These are phyloP conservation scores for Peromyscus californicus DNA, from an alignment of 2,113 vertebrate genomes.

Conservation along the genomic window DNA sequence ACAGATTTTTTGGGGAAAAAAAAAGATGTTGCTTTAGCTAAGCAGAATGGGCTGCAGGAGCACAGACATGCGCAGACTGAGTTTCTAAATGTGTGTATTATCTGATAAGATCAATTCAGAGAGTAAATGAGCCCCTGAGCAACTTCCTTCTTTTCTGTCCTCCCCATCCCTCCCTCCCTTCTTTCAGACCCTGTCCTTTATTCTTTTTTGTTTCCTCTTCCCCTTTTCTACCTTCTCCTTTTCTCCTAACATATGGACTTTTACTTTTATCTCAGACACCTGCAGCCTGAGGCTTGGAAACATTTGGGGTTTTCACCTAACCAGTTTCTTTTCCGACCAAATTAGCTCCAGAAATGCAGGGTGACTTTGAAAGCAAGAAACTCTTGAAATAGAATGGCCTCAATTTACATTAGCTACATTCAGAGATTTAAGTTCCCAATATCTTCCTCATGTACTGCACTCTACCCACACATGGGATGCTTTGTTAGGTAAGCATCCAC, in stretches of 20 bases:
- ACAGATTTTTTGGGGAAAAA: slow-evolving; percentile 78
- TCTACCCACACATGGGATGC: not conserved
- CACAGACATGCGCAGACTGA: slow-evolving; percentile 79
- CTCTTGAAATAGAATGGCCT: slow-evolving; percentile 70
- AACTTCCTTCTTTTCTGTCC: slow-evolving; percentile 9
- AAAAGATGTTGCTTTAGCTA: slow-evolving; percentile 79
- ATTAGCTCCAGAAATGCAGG: slow-evolving; percentile 73
- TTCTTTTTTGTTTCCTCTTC: not conserved
- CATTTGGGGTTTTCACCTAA: slow-evolving; percentile 68
- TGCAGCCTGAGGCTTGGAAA: slow-evolving; percentile 76
- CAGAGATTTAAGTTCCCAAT: slow-evolving; percentile 67
- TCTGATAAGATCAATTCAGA: slow-evolving; percentile 78
- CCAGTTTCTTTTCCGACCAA: slow-evolving; percentile 71
- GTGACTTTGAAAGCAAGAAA: slow-evolving; percentile 51
- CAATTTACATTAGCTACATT: slow-evolving; percentile 63
- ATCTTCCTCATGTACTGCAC: slow-evolving; percentile 29
- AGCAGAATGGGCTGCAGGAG: slow-evolving; percentile 81
- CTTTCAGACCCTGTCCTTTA: not conserved
- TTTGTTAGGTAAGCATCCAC: slow-evolving; percentile 4
- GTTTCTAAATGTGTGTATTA: slow-evolving; percentile 79
- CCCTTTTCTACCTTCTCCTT: not conserved
- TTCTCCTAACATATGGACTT: slow-evolving; percentile 55
- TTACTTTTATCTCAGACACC: slow-evolving; percentile 69
- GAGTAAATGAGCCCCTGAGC: slow-evolving; percentile 51
- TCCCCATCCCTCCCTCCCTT: not conserved